Base-by-base conservation (phyloP, 1,140 invertebrate species). In the Branchinecta lynchi region DNA sequence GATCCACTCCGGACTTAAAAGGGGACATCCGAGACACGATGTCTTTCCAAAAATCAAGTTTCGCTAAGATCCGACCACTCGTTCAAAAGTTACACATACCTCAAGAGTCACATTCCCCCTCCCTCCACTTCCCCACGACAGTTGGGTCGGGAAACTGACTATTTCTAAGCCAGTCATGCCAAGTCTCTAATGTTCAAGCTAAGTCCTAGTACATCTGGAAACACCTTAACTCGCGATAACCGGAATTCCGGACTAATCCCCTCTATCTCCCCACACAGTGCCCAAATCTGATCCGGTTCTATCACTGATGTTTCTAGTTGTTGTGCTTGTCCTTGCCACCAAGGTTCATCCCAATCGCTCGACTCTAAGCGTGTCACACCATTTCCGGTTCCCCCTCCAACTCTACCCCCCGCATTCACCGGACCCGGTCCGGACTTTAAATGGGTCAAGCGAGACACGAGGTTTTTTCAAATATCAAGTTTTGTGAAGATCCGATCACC, bases 301-400 rank as follows among this genome's bases (percentile, higher is more conserved):
- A n/a, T 51, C 46, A 51, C 9, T 51, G 9, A 51, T n/a, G 46
- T 51, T 9, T 51, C 46, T 51, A 51, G n/a, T 9, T 9, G 9
- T 51, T 51, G 9, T 51, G 46, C 46, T 51, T 51, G n/a, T 51
- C n/a, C n/a, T 51, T 51, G n/a, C 46, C 46, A 51, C 46, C 46
- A 51, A 51, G 46, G 9, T 51, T 51, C 46, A 51, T 51, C 46
- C 46, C 46, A n/a, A 51, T 51, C 46, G 9, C 46, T 51, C 46
- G 9, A 51, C 46, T 51, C 46, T 51, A 51, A 51, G 46, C n/a
- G 46, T 51, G 9, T 51, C n/a, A 9, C 46, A 9, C 9, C 9
- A 51, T 51, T 51, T 51, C n/a, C 9, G 46, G 46, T 51, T 51
- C n/a, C 46, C 46, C 46, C 46, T n/a, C n/a, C 46, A 9, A 9